Evolutionary conservation across 2,888 invertebrate species (phyloP), one percentile per base, ranked within the genome.

Genomic region (Tetranychus piercei): DNA sequence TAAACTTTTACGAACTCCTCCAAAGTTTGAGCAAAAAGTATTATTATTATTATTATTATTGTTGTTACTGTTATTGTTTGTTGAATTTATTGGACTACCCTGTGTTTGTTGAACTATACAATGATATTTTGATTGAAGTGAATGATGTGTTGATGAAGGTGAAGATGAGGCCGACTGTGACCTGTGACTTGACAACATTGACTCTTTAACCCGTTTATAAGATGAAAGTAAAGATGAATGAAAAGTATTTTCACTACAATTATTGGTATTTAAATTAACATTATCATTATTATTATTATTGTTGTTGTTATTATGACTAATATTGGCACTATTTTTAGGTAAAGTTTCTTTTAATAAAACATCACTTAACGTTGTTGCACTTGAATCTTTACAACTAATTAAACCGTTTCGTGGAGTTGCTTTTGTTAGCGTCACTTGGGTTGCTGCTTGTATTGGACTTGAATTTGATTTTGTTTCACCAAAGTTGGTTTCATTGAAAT

Each of bases 361-460:
- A 55, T 55, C 55, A 55, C 55, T 55, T 7, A 55, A 15, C 11
- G 55, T 55, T 55, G 55, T 55, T 55, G 9, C 55, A 55, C 15
- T 55, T 55, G 55, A 15, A 55, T 55, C 55, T 55, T 55, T 55
- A 23, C 69, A 69, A 69, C 22, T 23, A 69, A 69, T 69, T 23
- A 69, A 23, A 69, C 69, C 69, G 22, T 69, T 69, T 11, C 69
- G 69, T 20, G 69, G 69, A 7, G 20, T 8, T 74, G 72, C 15
- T 18, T 55, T 15, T 45, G 45, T 67, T 45, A 43, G 71, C 15
- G 71, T 44, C 73, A 22, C 34, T 34, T 20, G 18, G 15, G 20
- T 67, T 74, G 74, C 6, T 44, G 69, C n/a, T n/a, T n/a, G n/a
- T n/a, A n/a, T 44, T 72, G 23, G 2, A 64, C 15, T 9, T 11